These are phyloP conservation scores for Thunnus albacares DNA, from an alignment of 2,797 vertebrate species.

Conservation along the genomic window DNA sequence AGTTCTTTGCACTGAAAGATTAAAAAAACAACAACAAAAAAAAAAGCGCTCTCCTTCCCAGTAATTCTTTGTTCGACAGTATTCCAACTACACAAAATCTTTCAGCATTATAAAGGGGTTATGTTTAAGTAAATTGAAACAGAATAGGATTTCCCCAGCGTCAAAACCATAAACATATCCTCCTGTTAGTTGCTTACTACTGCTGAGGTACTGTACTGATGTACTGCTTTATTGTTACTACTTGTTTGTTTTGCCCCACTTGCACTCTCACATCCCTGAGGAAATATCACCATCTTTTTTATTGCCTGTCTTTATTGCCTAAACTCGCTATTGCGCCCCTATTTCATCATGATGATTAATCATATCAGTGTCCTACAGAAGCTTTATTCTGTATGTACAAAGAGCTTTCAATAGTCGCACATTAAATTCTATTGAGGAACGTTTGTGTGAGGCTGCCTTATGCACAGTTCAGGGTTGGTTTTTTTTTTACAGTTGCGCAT, in stretches of 20 bases:
- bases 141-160: not conserved
- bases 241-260: not conserved
- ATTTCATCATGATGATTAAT: constrained; percentile 30
- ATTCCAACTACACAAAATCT: no score
- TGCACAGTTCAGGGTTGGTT: not conserved
- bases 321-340: not conserved
- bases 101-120: no score
- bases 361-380: constrained; percentile 31
- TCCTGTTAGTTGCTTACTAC: not conserved
- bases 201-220: no score
- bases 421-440: constrained; percentile 27
- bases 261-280: constrained; percentile 5
- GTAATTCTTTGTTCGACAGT: no score
- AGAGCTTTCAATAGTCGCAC: constrained; percentile 1
- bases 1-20: no score
- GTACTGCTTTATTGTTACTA: not conserved
- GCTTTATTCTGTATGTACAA: constrained; percentile 8
- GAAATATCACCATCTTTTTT: constrained; percentile 28
- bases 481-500: constrained; percentile 9
- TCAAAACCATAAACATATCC: not conserved
- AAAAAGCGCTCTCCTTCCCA: no score
- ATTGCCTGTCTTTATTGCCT: constrained; percentile 42
- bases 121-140: not conserved
- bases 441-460: constrained; percentile 4
- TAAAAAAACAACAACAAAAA: no score